Evolutionary conservation across 2,888 invertebrate genomes (phyloP).

Genomic region (Pardosa pseudoannulata): DNA sequence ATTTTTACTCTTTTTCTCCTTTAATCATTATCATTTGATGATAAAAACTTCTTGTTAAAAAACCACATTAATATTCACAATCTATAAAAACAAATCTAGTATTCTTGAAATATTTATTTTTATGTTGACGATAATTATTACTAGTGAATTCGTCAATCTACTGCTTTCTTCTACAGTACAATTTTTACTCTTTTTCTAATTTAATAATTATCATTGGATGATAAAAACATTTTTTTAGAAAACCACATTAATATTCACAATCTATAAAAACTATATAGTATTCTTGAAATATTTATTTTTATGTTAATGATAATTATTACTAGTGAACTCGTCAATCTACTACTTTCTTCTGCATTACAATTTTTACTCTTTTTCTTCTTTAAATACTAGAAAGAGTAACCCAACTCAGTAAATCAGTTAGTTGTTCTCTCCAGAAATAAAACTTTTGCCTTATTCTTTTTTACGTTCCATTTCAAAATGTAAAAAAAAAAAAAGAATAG

Average conservation of each 20-base stretch:
- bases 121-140: not conserved
- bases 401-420: not conserved
- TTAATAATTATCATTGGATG: no score
- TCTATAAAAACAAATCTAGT: no score
- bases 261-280: no score
- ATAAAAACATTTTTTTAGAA: conserved; percentile 10
- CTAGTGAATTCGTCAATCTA: not conserved
- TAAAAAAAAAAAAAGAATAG: no score
- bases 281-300: no score
- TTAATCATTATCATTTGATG: no score
- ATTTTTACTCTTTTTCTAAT: no score
- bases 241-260: no score
- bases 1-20: no score
- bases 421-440: conserved; percentile 22
- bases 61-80: no score
- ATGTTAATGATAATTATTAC: not conserved
- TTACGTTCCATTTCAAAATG: not conserved
- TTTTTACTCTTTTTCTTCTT: not conserved
- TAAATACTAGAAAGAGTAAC: not conserved
- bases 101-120: no score
- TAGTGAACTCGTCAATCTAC: not conserved
- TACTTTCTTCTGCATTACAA: not conserved
- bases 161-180: not conserved
- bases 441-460: conserved; percentile 1
- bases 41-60: no score